Evolutionary conservation across 2,113 vertebrate species (phyloP).

Genomic region (Vulpes vulpes): DNA sequence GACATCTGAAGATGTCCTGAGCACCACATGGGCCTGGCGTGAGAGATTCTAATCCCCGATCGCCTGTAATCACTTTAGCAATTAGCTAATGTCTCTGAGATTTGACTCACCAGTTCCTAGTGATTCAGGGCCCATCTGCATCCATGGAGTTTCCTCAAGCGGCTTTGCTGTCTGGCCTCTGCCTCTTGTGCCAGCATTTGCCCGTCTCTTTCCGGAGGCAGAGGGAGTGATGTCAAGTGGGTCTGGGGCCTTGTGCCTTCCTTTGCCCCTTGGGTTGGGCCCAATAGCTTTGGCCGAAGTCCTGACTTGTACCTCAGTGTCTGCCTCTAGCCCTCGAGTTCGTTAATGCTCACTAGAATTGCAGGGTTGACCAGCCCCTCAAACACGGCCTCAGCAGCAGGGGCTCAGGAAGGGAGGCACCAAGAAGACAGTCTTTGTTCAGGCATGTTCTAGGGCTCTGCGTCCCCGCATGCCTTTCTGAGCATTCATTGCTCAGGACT

Average conservation of each 20-base stretch:
- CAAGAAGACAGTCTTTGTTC: background rate
- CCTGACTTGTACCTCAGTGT: background rate
- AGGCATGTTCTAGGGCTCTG: background rate
- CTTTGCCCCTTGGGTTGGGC: background rate
- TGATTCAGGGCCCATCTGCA: slow-evolving; percentile 49
- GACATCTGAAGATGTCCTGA: background rate
- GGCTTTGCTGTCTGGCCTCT: background rate
- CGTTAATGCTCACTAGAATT: background rate
- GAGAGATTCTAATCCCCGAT: background rate
- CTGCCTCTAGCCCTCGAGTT: background rate
- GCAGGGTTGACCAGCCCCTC: background rate
- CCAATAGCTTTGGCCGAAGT: background rate
- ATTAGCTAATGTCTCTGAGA: slow-evolving; percentile 61
- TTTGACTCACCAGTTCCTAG: background rate
- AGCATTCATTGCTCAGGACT: background rate
- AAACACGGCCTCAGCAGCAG: background rate
- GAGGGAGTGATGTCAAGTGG: background rate
- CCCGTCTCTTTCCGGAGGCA: background rate
- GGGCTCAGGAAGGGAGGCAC: background rate
- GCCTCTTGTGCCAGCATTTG: background rate
- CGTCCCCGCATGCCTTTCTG: background rate
- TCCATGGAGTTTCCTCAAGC: background rate
- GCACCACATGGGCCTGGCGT: fast-evolving
- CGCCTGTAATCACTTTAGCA: background rate
- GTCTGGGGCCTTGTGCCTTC: background rate